Evolutionary conservation across 2,888 invertebrate species (phyloP).

Genomic region (Hybos culiciformis): DNA sequence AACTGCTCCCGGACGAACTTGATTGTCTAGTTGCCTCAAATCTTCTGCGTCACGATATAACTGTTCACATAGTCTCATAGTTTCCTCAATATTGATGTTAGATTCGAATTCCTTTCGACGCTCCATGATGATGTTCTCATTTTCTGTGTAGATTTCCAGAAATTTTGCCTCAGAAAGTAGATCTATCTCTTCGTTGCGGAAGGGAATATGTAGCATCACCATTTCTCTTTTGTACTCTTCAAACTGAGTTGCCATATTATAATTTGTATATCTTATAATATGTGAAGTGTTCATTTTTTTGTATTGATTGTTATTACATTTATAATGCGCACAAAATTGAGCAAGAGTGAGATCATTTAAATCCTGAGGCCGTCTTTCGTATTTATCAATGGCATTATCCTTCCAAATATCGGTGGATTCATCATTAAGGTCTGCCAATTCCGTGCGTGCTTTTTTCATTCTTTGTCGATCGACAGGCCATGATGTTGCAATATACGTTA

Average conservation of each 20-base stretch:
- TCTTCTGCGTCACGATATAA: conserved; percentile 17
- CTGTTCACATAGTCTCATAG: conserved; percentile 17
- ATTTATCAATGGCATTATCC: conserved; percentile 24
- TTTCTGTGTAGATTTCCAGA: conserved; percentile 12
- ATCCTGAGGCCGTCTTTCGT: conserved; percentile 22
- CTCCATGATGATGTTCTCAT: conserved; percentile 13
- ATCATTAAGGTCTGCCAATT: conserved; percentile 20
- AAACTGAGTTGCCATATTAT: conserved; percentile 24
- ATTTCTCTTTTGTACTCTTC: conserved; percentile 23
- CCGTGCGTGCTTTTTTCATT: conserved; percentile 23
- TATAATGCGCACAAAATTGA: conserved; percentile 22
- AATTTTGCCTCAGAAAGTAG: conserved; percentile 14
- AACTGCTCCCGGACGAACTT: conserved; percentile 9
- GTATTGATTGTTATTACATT: conserved; percentile 10
- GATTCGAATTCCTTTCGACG: conserved; percentile 15
- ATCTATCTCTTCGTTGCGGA: conserved; percentile 14
- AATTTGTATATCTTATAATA: conserved; percentile 25
- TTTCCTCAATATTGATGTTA: conserved; percentile 22
- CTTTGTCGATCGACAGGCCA: conserved; percentile 30
- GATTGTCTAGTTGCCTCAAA: conserved; percentile 9
- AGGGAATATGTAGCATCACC: conserved; percentile 23
- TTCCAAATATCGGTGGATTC: conserved; percentile 24
- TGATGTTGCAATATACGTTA: conserved; percentile 27
- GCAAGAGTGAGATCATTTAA: conserved; percentile 20
- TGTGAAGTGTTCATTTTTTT: conserved; percentile 15